phyloP scores from a whole-genome alignment of 2,797 vertebrate species.

The Sebastes itinus region DNA sequence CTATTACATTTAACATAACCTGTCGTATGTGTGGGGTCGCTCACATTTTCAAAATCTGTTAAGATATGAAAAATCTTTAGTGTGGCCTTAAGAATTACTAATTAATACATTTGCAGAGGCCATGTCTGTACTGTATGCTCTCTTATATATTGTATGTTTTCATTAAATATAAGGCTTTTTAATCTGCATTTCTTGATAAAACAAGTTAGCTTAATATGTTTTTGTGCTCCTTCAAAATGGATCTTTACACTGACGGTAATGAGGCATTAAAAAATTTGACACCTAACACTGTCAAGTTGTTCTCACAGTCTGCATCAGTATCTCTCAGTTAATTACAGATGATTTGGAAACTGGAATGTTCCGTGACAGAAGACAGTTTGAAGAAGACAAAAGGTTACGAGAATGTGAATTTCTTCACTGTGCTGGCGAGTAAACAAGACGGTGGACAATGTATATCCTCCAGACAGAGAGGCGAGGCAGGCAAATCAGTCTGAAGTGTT shows the following conservation, averaged over 20 bases:
- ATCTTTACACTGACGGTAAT: not conserved
- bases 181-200: not conserved
- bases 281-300: not conserved
- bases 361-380: slow-evolving; percentile 15
- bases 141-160: not conserved
- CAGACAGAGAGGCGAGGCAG: not conserved
- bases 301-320: not conserved
- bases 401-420: not conserved
- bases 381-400: not conserved
- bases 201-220: no score
- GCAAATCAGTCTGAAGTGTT: not conserved
- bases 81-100: no score
- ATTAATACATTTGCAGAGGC: not conserved
- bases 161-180: not conserved
- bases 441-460: not conserved
- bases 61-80: no score
- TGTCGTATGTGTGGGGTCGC: no score
- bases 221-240: not conserved
- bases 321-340: not conserved
- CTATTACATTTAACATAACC: no score
- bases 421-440: not conserved
- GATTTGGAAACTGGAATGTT: slow-evolving; percentile 19
- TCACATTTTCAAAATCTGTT: no score
- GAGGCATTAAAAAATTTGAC: not conserved
- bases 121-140: not conserved